These are phyloP conservation scores for Fragum sueziense DNA, from an alignment of 2,888 invertebrate genomes.

Conservation along the genomic window DNA sequence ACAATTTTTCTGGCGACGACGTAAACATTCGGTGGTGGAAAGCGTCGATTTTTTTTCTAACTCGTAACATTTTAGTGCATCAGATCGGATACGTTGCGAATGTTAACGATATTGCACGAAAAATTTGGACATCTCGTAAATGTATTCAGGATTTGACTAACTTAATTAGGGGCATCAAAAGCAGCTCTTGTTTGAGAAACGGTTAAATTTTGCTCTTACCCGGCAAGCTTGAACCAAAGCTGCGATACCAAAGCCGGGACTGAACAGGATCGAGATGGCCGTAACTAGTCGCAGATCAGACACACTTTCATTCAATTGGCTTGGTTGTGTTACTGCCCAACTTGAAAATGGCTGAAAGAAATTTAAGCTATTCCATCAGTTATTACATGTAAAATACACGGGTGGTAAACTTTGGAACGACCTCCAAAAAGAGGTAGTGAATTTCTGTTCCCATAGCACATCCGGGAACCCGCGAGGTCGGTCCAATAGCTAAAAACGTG, in stretches of 20 bases:
- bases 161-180: too few species aligned
- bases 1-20: neutral
- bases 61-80: neutral
- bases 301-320: neutral
- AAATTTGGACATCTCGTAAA: too few species aligned
- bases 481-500: too few species aligned
- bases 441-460: too few species aligned
- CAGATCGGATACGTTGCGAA: neutral
- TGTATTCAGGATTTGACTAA: neutral
- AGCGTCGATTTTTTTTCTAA: neutral
- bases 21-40: neutral
- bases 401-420: too few species aligned
- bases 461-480: too few species aligned
- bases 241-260: neutral
- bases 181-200: neutral
- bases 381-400: too few species aligned
- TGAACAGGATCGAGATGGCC: neutral
- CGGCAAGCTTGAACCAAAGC: neutral
- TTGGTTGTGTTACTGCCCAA: neutral
- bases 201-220: neutral
- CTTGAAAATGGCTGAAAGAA: slow-evolving; percentile 1
- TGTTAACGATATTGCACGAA: too few species aligned
- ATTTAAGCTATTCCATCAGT: too few species aligned
- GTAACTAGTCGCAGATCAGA: neutral
- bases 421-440: too few species aligned